Percentiles rank a stretch among this genome's conserved stretches.
Conservation (phyloP, 2,888 invertebrate genomes). For the Caenorhabditis sp. region DNA sequence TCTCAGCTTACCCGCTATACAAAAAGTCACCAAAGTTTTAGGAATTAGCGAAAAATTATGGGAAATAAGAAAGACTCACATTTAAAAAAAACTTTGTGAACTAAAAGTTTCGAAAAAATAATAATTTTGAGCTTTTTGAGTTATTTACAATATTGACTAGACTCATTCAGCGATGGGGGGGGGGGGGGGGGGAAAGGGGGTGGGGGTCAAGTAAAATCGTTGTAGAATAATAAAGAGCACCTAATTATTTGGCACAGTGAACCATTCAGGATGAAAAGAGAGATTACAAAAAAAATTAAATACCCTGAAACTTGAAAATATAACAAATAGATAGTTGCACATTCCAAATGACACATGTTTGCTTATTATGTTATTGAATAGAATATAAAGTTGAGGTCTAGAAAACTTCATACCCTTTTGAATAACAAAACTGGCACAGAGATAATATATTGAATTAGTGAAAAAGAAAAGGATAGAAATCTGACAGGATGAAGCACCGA, state of each 20-base stretch:
- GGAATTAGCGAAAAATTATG: not conserved
- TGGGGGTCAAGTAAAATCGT: not conserved
- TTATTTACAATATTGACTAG: conserved; percentile 8
- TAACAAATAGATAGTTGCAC: not conserved
- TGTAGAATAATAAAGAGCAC: not conserved
- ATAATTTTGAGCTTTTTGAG: not conserved
- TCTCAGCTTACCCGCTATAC: conserved; percentile 9
- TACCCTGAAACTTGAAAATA: conserved; percentile 1
- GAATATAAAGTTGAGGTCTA: not conserved
- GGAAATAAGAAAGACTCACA: not conserved
- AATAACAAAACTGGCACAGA: not conserved
- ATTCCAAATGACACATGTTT: not conserved
- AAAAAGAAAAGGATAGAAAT: not conserved
- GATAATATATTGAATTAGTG: not conserved
- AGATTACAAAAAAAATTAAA: not conserved
- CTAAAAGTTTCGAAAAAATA: not conserved
- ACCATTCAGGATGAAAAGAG: not conserved
- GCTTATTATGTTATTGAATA: not conserved
- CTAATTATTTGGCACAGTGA: not conserved
- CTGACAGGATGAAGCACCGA: conserved; percentile 9
- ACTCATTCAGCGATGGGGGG: not conserved
- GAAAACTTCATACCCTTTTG: not conserved
- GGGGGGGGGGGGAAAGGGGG: not conserved
- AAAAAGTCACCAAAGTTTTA: conserved; percentile 3
- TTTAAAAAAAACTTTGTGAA: not conserved